Evolutionary conservation across 2,797 vertebrate genomes (phyloP), one percentile per base, ranked within the genome.

Genomic region (Morus bassanus): DNA sequence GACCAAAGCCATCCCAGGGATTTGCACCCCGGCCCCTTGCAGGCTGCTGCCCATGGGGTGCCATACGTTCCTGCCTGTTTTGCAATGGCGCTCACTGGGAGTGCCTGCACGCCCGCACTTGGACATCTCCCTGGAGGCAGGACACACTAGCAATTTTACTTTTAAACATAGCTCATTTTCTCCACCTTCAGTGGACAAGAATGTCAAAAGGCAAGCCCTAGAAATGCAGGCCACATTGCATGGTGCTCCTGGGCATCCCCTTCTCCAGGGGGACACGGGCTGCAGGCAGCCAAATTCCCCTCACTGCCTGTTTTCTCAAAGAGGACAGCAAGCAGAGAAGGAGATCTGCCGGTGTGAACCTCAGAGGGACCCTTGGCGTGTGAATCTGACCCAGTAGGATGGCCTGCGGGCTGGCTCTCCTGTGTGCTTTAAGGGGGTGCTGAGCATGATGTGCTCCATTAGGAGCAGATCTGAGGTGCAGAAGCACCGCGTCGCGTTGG

Each of bases 401-500:
- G 2, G 37, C 37, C 61, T 4, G 0, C 0, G 2, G 41, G 43
- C 65, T 73, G 88, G 45, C 35, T 63, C 85, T 67, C 46, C 81
- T 51, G 41, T 39, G 70, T 30, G 69, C 61, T 90, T 75, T 65
- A 56, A 74, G 80, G 78, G 91, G 91, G 46, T 92, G 77, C 74
- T 57, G 70, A 88, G 88, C 5, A 0, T 3, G 0, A 6, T 63
- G 77, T 65, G 77, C 86, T 93, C 76, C 64, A 13, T 89, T 81
- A 89, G 82, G 23, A 93, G 81, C 57, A 67, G 88, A 73, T 78
- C 53, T 86, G 85, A 84, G 37, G 79, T 51, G 84, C 91, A 87
- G 91, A 74, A 96, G 91, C 79, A 74, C 57, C 21, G 7, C 37
- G 13, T 68, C 23, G 8, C 15, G 7, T 76, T 91, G 89, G 57